These are phyloP conservation scores for Anguilla rostrata DNA, from an alignment of 2,113 vertebrate genomes.

Conservation along the genomic window DNA sequence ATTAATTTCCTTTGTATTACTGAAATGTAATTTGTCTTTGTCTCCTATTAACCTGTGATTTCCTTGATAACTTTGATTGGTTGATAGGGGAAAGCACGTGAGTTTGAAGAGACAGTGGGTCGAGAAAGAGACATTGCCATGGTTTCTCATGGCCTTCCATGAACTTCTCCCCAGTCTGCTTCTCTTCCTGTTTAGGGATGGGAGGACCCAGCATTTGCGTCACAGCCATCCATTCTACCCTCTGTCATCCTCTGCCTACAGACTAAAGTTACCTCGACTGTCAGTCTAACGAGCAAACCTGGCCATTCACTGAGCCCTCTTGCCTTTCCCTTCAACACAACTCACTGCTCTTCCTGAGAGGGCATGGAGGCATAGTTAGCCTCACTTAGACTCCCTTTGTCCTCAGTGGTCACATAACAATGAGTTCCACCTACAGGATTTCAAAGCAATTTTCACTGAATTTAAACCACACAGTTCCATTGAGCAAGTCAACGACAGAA, in stretches of 20 bases:
- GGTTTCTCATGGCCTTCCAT: background rate
- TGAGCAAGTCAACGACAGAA: background rate
- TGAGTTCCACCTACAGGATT: constrained; percentile 3
- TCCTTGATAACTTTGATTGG: background rate
- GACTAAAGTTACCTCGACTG: background rate
- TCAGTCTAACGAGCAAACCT: background rate
- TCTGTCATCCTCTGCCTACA: background rate
- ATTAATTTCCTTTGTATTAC: background rate
- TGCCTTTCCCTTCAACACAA: background rate
- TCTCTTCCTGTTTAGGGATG: constrained; percentile 12
- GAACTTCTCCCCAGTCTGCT: background rate
- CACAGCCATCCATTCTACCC: background rate
- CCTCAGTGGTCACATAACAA: background rate
- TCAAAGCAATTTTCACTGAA: background rate
- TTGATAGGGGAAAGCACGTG: background rate
- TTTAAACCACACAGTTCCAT: background rate
- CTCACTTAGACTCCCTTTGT: background rate
- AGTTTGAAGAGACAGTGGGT: background rate
- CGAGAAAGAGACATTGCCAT: background rate
- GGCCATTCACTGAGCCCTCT: background rate
- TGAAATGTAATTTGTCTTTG: background rate
- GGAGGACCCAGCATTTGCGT: background rate
- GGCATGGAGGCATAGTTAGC: background rate
- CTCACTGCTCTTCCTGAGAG: background rate
- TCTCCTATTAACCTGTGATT: background rate